phyloP scores from a whole-genome alignment of 2,113 vertebrate species.

The Mystacornis crossleyi region DNA sequence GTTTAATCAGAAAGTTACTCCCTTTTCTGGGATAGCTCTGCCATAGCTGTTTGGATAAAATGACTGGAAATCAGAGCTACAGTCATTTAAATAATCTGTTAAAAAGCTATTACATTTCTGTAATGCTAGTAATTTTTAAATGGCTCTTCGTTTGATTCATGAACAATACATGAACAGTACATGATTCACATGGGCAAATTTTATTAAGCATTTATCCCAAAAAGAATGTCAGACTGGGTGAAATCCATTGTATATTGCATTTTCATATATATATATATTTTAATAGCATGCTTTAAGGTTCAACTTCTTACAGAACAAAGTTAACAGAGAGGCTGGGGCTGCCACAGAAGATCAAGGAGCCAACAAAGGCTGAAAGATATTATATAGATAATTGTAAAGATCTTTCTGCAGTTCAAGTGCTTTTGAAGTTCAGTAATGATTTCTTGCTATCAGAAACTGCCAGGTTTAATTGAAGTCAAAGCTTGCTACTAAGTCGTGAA shows the following conservation, averaged over 20 bases:
- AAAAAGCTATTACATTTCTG: slow-evolving; percentile 57
- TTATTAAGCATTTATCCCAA: slow-evolving; percentile 47
- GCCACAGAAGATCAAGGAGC: slow-evolving; percentile 19
- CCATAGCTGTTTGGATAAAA: slow-evolving; percentile 44
- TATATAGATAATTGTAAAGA: slow-evolving; percentile 41
- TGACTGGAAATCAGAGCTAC: slow-evolving; percentile 44
- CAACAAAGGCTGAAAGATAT: slow-evolving; percentile 31
- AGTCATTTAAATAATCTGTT: slow-evolving; percentile 68
- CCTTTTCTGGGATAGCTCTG: slow-evolving; percentile 40
- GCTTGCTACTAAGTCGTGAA: slow-evolving; percentile 23
- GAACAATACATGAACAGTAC: slow-evolving; percentile 59
- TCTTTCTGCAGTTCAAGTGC: slow-evolving; percentile 4
- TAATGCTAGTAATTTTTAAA: slow-evolving; percentile 58
- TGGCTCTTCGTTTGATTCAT: slow-evolving; percentile 45
- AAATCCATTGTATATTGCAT: slow-evolving; percentile 32
- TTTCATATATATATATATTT: background rate
- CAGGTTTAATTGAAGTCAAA: slow-evolving; percentile 57
- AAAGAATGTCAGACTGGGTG: slow-evolving; percentile 6
- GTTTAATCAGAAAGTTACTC: slow-evolving; percentile 55
- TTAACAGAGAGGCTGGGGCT: slow-evolving; percentile 6
- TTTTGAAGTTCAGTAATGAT: slow-evolving; percentile 50
- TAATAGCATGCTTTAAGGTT: background rate
- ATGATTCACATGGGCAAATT: slow-evolving; percentile 54
- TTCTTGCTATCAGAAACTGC: slow-evolving; percentile 35
- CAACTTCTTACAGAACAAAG: slow-evolving; percentile 6